Conservation (phyloP, 1,140 invertebrate species). For the Microplitis demolitor region DNA sequence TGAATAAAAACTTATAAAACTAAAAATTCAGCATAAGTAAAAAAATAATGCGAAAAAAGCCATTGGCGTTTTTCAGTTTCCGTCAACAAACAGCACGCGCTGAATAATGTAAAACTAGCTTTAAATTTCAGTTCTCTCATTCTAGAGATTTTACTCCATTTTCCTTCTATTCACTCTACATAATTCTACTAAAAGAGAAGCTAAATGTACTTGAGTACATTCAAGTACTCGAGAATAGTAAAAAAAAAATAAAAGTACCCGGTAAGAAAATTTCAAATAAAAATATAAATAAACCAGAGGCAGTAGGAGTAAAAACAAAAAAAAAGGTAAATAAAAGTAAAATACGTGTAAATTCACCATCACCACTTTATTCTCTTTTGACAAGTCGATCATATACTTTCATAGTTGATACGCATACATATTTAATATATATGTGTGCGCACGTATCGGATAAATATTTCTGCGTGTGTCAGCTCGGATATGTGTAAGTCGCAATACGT, state of each 20-base stretch:
- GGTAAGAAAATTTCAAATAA: no score
- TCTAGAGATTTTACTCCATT: not conserved
- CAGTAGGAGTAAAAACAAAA: not conserved
- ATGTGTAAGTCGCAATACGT: constrained; percentile 32
- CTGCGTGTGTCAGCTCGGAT: constrained; percentile 40
- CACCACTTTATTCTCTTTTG: constrained; percentile 28
- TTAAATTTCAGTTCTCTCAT: constrained; percentile 45
- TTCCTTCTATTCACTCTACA: not conserved
- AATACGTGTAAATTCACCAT: constrained; percentile 13
- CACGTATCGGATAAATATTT: constrained; percentile 32
- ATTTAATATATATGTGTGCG: not conserved
- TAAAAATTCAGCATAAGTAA: constrained; percentile 16
- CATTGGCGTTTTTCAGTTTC: constrained; percentile 22
- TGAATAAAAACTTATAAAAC: not conserved
- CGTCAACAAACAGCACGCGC: constrained; percentile 24
- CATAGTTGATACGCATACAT: constrained; percentile 14
- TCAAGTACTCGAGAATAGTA: no score
- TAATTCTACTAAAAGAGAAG: no score
- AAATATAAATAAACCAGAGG: no score
- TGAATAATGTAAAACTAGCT: constrained; percentile 52
- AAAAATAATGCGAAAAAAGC: not conserved
- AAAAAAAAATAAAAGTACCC: no score
- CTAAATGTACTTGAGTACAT: no score
- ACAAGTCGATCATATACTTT: constrained; percentile 53
- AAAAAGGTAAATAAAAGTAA: no score